Evolutionary conservation across 2,797 vertebrate species (phyloP).

Genomic region (Chromis chromis): DNA sequence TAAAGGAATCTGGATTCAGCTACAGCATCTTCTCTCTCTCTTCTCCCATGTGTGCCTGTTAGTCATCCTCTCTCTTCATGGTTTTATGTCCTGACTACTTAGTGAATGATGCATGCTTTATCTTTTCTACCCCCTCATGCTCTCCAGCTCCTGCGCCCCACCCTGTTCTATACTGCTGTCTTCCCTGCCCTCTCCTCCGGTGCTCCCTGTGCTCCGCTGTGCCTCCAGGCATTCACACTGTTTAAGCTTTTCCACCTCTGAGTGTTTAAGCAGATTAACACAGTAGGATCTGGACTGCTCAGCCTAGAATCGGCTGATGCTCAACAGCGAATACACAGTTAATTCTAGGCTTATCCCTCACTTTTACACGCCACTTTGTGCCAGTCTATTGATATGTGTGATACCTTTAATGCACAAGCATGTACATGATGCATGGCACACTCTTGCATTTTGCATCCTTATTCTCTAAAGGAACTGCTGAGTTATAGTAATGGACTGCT

Average conservation of each 20-base stretch:
- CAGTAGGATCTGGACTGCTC: conserved; percentile 56
- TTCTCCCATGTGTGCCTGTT: neutral
- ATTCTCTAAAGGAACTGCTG: neutral
- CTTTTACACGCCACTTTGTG: conserved; percentile 57
- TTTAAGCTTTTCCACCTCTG: conserved; percentile 58
- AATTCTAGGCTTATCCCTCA: conserved; percentile 55
- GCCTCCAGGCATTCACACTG: conserved; percentile 57
- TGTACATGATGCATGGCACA: neutral
- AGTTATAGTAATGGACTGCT: neutral
- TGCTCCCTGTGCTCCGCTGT: conserved; percentile 38
- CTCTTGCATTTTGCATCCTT: neutral
- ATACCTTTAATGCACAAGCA: neutral
- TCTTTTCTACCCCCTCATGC: conserved; percentile 17
- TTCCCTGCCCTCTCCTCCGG: conserved; percentile 53
- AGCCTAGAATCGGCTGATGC: conserved; percentile 35
- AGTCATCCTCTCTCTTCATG: neutral
- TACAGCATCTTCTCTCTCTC: conserved; percentile 29
- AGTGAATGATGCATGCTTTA: neutral
- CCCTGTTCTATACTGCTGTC: conserved; percentile 20
- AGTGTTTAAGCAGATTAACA: conserved; percentile 80
- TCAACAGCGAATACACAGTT: conserved; percentile 50
- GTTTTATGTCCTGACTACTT: conserved; percentile 5
- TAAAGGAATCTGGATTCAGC: conserved; percentile 16
- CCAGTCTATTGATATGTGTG: conserved; percentile 8
- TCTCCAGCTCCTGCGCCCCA: conserved; percentile 15